phyloP scores from a whole-genome alignment of 1,140 invertebrate species.

The Bombyx mori region DNA sequence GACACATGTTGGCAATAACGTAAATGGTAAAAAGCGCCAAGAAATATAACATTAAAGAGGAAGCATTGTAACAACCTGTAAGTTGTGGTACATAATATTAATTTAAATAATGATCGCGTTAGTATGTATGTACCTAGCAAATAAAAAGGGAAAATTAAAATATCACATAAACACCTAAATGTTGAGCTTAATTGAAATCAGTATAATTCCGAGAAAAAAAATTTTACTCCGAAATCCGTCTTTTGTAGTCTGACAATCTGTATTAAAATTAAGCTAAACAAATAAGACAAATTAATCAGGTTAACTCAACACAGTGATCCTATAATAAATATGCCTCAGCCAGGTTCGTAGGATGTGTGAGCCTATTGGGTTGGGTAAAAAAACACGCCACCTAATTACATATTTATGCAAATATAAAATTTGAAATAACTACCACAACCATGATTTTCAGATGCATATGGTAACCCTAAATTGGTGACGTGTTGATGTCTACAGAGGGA shows the following conservation, averaged over 20 bases:
- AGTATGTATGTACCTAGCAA: constrained; percentile 46
- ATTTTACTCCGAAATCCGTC: neutral
- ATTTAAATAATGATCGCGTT: constrained; percentile 56
- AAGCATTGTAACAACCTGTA: constrained; percentile 45
- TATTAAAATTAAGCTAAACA: constrained; percentile 65
- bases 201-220: neutral
- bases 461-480: constrained; percentile 50
- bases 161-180: constrained; percentile 71
- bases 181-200: constrained; percentile 64
- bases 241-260: neutral
- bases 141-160: constrained; percentile 62
- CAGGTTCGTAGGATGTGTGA: constrained; percentile 15
- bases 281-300: constrained; percentile 48
- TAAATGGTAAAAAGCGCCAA: constrained; percentile 56
- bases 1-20: constrained; percentile 45
- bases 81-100: constrained; percentile 22
- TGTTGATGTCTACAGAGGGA: constrained; percentile 19
- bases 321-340: constrained; percentile 23
- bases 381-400: constrained; percentile 33
- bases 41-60: constrained; percentile 60
- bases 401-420: constrained; percentile 55
- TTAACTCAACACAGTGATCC: constrained; percentile 23
- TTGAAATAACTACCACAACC: constrained; percentile 69
- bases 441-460: constrained; percentile 56
- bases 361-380: constrained; percentile 24